phyloP scores from a whole-genome alignment of 23 tunicate genomes.

The Botrylloides violaceus region DNA sequence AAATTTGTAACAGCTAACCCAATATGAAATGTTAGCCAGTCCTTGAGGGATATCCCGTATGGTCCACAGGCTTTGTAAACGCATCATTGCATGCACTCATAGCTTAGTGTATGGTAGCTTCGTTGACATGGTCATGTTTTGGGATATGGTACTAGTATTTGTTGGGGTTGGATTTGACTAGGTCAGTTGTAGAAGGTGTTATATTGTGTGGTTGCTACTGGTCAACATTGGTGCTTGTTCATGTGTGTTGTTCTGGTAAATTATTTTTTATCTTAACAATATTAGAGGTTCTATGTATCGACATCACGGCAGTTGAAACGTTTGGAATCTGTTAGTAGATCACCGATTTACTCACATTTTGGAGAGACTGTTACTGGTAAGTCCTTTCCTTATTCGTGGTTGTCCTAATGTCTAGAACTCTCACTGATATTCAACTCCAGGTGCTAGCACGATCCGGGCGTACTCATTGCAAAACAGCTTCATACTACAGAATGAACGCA shows the following conservation, averaged over 20 bases:
- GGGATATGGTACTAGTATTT: no score
- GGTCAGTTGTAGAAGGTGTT: neutral
- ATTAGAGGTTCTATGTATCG: conserved; percentile 51
- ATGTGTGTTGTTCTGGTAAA: neutral
- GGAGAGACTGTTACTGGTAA: conserved; percentile 67
- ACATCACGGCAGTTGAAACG: conserved; percentile 66
- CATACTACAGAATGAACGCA: conserved; percentile 52
- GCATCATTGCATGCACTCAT: no score
- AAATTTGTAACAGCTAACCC: no score
- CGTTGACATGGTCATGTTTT: no score
- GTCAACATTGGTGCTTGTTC: neutral
- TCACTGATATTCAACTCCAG: conserved; percentile 12
- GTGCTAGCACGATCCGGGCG: conserved; percentile 85
- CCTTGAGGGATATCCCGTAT: no score
- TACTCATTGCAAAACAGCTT: conserved; percentile 59
- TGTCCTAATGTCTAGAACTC: neutral
- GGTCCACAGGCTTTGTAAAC: no score
- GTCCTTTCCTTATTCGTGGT: neutral
- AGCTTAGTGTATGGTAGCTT: no score
- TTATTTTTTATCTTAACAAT: neutral
- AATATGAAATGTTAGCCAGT: no score
- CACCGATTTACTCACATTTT: conserved; percentile 79
- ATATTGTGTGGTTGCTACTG: neutral
- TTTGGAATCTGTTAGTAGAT: conserved; percentile 63
- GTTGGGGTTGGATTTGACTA: neutral